Conservation (phyloP, 2,113 vertebrate genomes). For the Tympanuchus pallidicinctus region DNA sequence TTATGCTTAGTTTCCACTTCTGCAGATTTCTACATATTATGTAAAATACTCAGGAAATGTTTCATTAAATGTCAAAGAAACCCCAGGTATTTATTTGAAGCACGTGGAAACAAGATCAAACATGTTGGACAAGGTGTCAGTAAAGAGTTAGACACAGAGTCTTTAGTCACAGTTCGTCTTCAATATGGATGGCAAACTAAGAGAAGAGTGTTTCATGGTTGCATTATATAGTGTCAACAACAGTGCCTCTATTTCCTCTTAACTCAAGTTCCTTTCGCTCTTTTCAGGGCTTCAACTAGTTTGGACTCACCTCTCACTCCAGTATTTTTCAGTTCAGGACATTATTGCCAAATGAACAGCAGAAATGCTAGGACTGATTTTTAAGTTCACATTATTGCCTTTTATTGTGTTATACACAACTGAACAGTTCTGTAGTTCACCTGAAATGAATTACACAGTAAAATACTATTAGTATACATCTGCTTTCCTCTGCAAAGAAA, state of each 20-base stretch:
- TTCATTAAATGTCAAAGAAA: background rate
- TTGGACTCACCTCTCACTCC: background rate
- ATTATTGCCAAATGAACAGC: background rate
- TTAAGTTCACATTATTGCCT: background rate
- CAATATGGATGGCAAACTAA: rapidly evolving
- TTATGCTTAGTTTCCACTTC: background rate
- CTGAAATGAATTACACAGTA: background rate
- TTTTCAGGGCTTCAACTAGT: background rate
- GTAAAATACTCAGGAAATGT: no score
- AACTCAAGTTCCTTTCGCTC: background rate
- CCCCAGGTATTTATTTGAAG: background rate
- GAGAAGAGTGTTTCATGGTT: background rate
- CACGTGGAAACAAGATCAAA: background rate
- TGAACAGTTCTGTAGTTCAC: background rate
- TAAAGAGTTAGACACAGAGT: background rate
- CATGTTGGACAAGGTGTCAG: background rate
- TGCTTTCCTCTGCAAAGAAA: background rate
- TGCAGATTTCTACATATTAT: background rate
- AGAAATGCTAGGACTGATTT: background rate
- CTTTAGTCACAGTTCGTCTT: no score
- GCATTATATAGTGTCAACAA: background rate
- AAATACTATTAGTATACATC: background rate
- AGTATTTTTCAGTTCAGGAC: no score
- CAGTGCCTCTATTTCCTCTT: background rate
- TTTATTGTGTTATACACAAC: background rate